Base-by-base conservation (phyloP, 1,140 invertebrate genomes). In the Solen grandis region DNA sequence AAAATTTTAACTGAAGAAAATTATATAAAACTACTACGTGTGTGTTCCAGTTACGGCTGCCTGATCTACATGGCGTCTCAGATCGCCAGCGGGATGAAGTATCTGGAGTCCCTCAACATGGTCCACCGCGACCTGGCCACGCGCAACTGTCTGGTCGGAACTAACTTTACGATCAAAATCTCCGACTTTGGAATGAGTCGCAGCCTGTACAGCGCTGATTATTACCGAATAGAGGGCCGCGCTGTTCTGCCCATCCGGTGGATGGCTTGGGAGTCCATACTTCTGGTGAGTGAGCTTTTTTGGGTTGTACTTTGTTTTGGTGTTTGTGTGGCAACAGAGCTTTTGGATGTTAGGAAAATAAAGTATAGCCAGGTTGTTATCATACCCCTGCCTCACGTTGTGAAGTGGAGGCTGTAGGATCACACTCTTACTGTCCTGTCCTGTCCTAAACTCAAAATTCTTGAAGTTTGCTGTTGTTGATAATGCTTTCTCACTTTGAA, bases 121-220 rank as follows among this genome's bases (percentile, higher is more conserved):
- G 95, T 97, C 52, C 96, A 97, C 92, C 93, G 95, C 81, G 96
- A 96, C 92, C 92, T 96, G 72, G 95, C 96, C 41, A 95, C 95
- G 0, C 76, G 97, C 85, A 97, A 98, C 91, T 97, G 96, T 89
- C 92, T 98, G 29, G 95, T 98, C 54, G 96, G 96, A 57, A 95
- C 96, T 88, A 95, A 95, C 66, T 97, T 96, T 91, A 95, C 96
- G 82, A 95, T 97, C 75, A 97, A 97, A 93, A 97, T 98, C 84
- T 97, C 96, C 63, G 97, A 98, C 92, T 97, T 97, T 92, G 96
- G 96, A 22, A 97, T 97, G 46, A 96, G 96, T 92, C 96, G 96
- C 87, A 96, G 96, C 92, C 89, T 95, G n/a, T 98, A 97, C 91
- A 93, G 95, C 22, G 93, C 94, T 36, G 96, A 98, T 91, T 97